Percentiles rank a stretch among this genome's conserved stretches.
These are phyloP conservation scores for Erpornis zantholeuca DNA, from an alignment of 2,113 vertebrate species.

Conservation along the genomic window DNA sequence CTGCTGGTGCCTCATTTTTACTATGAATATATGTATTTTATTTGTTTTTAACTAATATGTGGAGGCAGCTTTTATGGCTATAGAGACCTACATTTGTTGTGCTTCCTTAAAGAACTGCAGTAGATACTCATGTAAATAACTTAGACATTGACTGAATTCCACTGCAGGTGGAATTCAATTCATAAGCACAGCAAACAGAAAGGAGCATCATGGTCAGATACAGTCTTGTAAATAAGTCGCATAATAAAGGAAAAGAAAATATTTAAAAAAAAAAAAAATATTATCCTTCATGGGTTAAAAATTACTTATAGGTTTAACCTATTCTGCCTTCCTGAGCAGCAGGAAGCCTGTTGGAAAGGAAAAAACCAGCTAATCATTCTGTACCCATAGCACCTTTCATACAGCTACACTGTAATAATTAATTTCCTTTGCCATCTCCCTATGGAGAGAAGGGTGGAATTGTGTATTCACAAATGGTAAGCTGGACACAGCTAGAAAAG, in stretches of 20 bases:
- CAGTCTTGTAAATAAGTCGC: not conserved
- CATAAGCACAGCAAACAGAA: slow-evolving; percentile 19
- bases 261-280: not conserved
- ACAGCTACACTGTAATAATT: not conserved
- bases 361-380: not conserved
- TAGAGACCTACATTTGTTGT: not conserved
- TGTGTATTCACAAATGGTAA: not conserved
- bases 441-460: not conserved
- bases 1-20: not conserved
- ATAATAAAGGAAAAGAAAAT: not conserved
- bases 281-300: fast-evolving
- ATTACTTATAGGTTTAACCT: not conserved
- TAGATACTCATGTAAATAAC: not conserved
- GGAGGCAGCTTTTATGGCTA: not conserved
- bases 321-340: not conserved
- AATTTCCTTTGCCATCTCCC: not conserved
- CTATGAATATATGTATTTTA: not conserved
- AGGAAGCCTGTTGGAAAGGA: not conserved
- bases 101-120: not conserved
- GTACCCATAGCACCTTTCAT: fast-evolving
- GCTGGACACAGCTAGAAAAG: not conserved
- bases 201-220: not conserved
- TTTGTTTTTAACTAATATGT: not conserved
- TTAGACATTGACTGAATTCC: not conserved
- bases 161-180: slow-evolving; percentile 48